A percentile compares a stretch with the other conserved stretches of the same genome.
phyloP scores from a whole-genome alignment of 2,888 invertebrate genomes.

The Pasiphila rectangulata region DNA sequence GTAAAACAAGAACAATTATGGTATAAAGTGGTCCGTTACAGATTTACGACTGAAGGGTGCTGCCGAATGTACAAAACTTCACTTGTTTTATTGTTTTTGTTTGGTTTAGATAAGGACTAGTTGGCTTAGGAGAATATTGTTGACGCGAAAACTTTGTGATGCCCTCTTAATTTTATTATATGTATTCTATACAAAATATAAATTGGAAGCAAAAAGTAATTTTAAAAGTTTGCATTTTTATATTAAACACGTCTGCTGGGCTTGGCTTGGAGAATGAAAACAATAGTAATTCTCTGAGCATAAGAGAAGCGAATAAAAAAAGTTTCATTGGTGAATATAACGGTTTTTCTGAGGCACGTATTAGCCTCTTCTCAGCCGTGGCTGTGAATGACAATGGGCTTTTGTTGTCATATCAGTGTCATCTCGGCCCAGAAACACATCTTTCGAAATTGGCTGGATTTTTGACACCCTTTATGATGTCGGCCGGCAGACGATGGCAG shows the following conservation, averaged over 20 bases:
- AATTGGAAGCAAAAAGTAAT: constrained; percentile 6
- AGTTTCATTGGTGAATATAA: not conserved
- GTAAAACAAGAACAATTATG: constrained; percentile 47
- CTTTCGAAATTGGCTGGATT: constrained; percentile 17
- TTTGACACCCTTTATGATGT: constrained; percentile 8
- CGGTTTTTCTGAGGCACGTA: not conserved
- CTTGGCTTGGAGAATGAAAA: not conserved
- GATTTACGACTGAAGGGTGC: constrained; percentile 41
- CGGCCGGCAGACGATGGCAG: not conserved
- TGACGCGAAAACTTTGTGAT: constrained; percentile 7
- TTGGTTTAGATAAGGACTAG: constrained; percentile 15
- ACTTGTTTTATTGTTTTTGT: constrained; percentile 29
- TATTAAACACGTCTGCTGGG: constrained; percentile 6
- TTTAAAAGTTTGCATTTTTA: constrained; percentile 9
- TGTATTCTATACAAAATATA: constrained; percentile 7
- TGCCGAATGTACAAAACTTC: constrained; percentile 28
- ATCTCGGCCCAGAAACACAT: constrained; percentile 12
- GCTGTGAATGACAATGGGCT: constrained; percentile 16
- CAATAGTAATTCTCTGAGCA: not conserved
- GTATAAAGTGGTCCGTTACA: constrained; percentile 38
- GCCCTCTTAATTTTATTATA: constrained; percentile 7
- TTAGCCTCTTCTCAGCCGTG: not conserved
- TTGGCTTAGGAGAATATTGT: constrained; percentile 18
- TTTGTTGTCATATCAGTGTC: constrained; percentile 24
- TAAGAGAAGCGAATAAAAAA: not conserved